Evolutionary conservation across 53 echinoderm and acorn worm species (phyloP), one percentile per base, ranked within the genome.

Genomic region (Patiria pectinifera): DNA sequence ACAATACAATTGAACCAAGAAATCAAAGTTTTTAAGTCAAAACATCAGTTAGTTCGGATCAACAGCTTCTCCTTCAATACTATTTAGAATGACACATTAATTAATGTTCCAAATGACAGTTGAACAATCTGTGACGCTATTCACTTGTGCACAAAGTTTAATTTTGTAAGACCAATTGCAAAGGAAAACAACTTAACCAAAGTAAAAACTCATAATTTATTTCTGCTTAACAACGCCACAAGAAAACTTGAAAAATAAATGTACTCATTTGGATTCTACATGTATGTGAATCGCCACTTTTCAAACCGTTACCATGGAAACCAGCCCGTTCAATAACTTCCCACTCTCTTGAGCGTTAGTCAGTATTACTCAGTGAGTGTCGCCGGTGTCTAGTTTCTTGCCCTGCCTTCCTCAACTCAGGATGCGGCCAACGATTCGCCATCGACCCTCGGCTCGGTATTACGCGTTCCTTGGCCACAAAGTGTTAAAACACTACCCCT

Each of bases 321-420:
- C 90, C 80, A 3, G 22, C 69, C 35, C 81, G 63, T 63, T 90
- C 66, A 44, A 63, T 81, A 90, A 80, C 61, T 45, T 63, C 6
- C 61, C 90, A 63, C 66, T 62, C 48, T 62, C 59, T 3, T 10
- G 62, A 44, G 90, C 80, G 90, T 90, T 90, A 90, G 90, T 90
- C 90, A 90, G 90, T 80, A 80, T 90, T 90, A 90, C 90, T 90
- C 90, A 81, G 69, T 81, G 80, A 69, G 90, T 26, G 45, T 47
- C 47, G 66, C 4, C 47, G 90, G 90, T 90, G 81, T 90, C 19
- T 23, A 44, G 81, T 90, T 90, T 80, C 90, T 6, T 22, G 69
- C 80, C 74, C 46, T 45, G 16, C 45, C 48, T 16, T 13, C 45
- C 62, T 43, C 90, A 53, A 69, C 77, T 76, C 44, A 16, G 60